phyloP scores from a whole-genome alignment of 2,797 vertebrate genomes.

The Myotis daubentonii region DNA sequence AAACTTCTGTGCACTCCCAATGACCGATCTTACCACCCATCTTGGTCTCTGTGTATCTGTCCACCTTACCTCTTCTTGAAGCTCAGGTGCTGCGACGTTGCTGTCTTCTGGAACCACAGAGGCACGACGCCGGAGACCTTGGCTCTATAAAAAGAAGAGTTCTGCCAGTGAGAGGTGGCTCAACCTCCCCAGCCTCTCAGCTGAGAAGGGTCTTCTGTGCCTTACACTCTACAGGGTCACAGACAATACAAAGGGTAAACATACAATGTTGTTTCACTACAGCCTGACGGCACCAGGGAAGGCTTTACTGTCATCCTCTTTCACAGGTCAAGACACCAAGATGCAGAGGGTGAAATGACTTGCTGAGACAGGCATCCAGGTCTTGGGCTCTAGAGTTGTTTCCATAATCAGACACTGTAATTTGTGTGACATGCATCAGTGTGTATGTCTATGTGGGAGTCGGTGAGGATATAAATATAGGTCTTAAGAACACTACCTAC shows the following conservation, averaged over 20 bases:
- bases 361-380: conserved; percentile 7
- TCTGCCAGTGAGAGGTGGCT: background rate
- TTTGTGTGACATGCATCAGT: background rate
- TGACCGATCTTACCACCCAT: background rate
- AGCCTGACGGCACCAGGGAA: background rate
- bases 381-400: background rate
- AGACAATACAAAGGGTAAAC: background rate
- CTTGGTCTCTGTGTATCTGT: background rate
- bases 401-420: background rate
- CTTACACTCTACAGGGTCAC: background rate
- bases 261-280: background rate
- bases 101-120: background rate
- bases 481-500: conserved; percentile 31
- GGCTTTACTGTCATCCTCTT: background rate
- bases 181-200: background rate
- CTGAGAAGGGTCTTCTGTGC: background rate
- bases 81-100: background rate
- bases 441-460: background rate
- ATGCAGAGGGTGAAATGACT: conserved; percentile 9
- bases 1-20: background rate
- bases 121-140: background rate
- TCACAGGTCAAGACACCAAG: background rate
- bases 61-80: conserved; percentile 64
- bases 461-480: background rate
- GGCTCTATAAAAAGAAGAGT: conserved; percentile 58